Evolutionary conservation across 1,140 invertebrate species (phyloP), one percentile per base, ranked within the genome.

Genomic region (Coboldia fuscipes): DNA sequence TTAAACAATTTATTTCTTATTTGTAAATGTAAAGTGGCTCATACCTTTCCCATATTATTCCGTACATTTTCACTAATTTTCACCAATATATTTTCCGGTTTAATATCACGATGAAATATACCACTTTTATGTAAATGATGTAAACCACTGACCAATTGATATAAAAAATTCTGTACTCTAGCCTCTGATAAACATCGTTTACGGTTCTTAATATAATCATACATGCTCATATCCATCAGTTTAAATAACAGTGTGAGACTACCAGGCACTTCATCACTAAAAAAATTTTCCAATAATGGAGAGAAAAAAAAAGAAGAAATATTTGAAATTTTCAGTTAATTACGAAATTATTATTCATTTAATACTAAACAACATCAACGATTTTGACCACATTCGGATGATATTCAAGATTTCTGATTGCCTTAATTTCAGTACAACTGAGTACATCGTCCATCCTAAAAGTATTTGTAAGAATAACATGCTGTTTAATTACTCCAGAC

Each of bases 201-300:
- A 34, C 55, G 43, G 4, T 41, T 53, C 50, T 62, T 61, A 36
- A 74, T 65, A 22, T 71, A 46, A 44, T 75, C 71, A 45, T 73
- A 72, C 34, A 76, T 57, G 43, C 70, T 74, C 65, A 70, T 68
- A 41, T 75, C 70, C 70, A 75, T 73, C 17, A 75, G 42, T 45
- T 75, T 70, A 47, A 72, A 72, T 14, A 75, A 58, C 18, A 75
- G 51, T 5, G 62, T 63, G 24, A 73, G 55, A 39, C 58, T 61
- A 24, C 69, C 66, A 16, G 57, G 55, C 43, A 44, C 31, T 8
- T 49, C 43, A 39, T 67, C 62, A 40, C 62, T 72, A 58, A 44
- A 61, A n/a, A n/a, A n/a, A n/a, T n/a, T n/a, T n/a, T n/a, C n/a
- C n/a, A n/a, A 48, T 43, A 54, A 45, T 41, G 13, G 41, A 45